Base-by-base conservation (phyloP, 2,888 invertebrate genomes). In the Nomada flava region DNA sequence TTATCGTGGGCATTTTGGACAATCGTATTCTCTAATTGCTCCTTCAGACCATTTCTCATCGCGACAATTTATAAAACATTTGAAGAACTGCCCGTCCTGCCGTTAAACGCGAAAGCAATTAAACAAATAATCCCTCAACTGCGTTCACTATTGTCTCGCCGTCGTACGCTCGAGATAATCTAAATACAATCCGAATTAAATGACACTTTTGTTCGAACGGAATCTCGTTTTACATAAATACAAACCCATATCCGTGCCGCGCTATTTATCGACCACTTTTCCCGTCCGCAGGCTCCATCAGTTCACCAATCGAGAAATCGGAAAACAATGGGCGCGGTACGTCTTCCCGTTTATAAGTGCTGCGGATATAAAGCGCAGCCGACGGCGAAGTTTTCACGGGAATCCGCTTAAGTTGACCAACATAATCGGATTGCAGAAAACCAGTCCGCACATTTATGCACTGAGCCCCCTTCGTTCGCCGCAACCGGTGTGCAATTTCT, bases 351-450 rank as follows among this genome's bases (percentile, higher is more conserved):
- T 88, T 82, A 82, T 81, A 78, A 84, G 73, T 70, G 71, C 69
- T 63, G 63, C 29, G 82, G 86, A 79, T 82, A 82, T 74, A 67
- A 77, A 76, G 69, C 79, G 60, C 57, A 60, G 55, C 60, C 70
- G 68, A 36, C 52, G 76, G 79, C 70, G 55, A 73, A 87, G 87
- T 78, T 86, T 88, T 53, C 73, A 63, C 78, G 73, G 81, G 84
- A 90, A 89, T 86, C 86, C 84, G 82, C 88, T 88, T 86, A 90
- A 86, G 84, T 85, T 79, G 81, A 82, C 82, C 79, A 76, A 76
- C 75, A 80, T 89, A 89, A 90, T 88, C 89, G 88, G 89, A 89
- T 91, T 88, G 84, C 53, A 74, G 79, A 78, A 82, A 76, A 80
- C 74, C 73, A 64, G 77, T 67, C 71, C 76, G 57, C 76, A 76